A percentile compares a stretch with the other conserved stretches of the same genome.
These are phyloP conservation scores for Diploscapter pachys DNA, from an alignment of 1,140 invertebrate species.

Conservation along the genomic window DNA sequence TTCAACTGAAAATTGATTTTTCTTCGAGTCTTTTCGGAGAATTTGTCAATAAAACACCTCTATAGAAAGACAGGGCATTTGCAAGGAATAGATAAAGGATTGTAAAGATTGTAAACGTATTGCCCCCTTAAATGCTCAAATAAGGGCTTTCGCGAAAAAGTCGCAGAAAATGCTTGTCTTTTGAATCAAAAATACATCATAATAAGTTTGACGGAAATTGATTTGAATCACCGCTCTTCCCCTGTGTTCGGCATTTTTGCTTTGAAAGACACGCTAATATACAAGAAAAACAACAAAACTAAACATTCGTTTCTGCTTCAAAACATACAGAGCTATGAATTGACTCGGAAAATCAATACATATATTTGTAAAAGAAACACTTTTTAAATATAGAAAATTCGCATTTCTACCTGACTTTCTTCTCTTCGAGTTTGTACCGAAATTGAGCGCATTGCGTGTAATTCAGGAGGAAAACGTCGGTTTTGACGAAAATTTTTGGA, in stretches of 20 bases:
- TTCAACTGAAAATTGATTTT: no score
- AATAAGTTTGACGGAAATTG: background rate
- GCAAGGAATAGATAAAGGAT: no score
- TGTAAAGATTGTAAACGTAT: no score
- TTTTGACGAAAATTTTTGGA: conserved; percentile 12
- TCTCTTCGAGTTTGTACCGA: conserved; percentile 19
- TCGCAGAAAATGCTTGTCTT: conserved; percentile 6
- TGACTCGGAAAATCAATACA: no score
- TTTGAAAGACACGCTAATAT: background rate
- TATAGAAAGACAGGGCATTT: no score
- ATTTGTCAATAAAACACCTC: no score
- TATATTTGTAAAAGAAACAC: background rate
- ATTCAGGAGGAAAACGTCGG: conserved; percentile 6
- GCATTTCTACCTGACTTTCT: conserved; percentile 15
- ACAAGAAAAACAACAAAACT: background rate
- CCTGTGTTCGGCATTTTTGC: background rate
- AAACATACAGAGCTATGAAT: no score
- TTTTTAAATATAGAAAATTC: background rate
- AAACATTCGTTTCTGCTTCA: background rate
- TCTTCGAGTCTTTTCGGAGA: no score
- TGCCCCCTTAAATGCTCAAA: no score
- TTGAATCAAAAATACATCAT: background rate
- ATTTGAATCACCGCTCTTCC: background rate
- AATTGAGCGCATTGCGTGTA: conserved; percentile 12
- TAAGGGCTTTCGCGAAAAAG: no score